Base-by-base conservation (phyloP, 2,888 invertebrate species). In the Drosophila koepferae region DNA sequence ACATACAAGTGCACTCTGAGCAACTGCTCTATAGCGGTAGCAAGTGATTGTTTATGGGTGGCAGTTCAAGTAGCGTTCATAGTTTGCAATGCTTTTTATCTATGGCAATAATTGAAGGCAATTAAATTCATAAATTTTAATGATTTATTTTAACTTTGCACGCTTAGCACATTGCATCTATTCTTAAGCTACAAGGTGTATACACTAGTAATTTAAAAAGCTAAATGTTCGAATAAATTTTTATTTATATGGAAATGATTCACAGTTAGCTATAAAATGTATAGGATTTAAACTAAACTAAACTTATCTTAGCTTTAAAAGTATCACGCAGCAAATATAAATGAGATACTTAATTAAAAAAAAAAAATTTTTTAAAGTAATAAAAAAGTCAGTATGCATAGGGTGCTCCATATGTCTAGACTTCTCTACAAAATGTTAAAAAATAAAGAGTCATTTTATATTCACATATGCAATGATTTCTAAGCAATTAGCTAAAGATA, bases 81-180 rank as follows among this genome's bases (percentile, higher is more conserved):
- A 54, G 72, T 58, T 85, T 61, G 79, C 60, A 72, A 63, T 70
- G 72, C 60, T 72, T 76, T 86, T 74, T 89, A 87, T 87, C 88
- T 80, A 62, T 71, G 60, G 78, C 78, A 82, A 77, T 86, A 88
- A 86, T 82, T 90, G 74, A 75, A 76, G 84, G 58, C 90, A 88
- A 86, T 86, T 90, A 86, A 90, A 82, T 88, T 88, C 90, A 86
- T 86, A 86, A 90, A 88, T 88, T 90, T 81, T 90, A 88, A 90
- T 86, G 89, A 90, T 86, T 86, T 86, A 90, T 88, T 86, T 90
- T 63, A 71, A 60, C 72, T 46, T 61, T 77, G 77, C 89, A 78
- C 78, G 75, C 82, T 77, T 68, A 74, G 73, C 66, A 70, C 67
- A 74, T 63, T 74, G 74, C 63, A 77, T 84, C 79, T 70, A 80